These are phyloP conservation scores for Tor tambroides DNA, from an alignment of 2,113 vertebrate genomes.

Conservation along the genomic window DNA sequence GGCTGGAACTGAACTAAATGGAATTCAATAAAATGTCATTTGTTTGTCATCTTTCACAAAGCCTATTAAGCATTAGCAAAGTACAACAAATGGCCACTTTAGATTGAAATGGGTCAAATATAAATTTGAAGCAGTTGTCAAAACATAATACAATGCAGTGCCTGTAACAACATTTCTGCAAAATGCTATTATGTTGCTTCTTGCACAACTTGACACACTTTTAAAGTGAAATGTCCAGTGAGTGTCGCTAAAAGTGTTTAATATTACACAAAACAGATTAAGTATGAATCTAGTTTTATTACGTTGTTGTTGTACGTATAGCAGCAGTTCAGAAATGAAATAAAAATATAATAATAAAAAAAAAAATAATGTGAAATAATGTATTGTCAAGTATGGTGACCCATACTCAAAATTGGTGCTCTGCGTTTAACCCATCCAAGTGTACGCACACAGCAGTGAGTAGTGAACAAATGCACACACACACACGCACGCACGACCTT, in stretches of 20 bases:
- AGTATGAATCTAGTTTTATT: background rate
- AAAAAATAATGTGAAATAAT: too few species aligned
- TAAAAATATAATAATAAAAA: too few species aligned
- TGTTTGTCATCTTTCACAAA: background rate
- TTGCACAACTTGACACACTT: rapidly evolving
- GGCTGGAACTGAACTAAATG: background rate
- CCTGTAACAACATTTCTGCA: background rate
- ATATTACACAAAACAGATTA: background rate
- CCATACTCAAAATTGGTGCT: too few species aligned
- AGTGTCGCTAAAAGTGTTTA: background rate
- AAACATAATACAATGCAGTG: background rate
- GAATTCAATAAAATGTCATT: background rate
- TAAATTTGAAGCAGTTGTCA: background rate
- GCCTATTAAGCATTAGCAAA: background rate
- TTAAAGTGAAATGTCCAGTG: too few species aligned
- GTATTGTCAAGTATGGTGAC: too few species aligned
- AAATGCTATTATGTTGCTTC: background rate
- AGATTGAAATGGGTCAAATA: background rate
- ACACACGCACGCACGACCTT: too few species aligned
- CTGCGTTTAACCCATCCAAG: too few species aligned
- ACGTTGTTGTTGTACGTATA: background rate
- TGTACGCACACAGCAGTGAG: too few species aligned
- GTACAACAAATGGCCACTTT: background rate
- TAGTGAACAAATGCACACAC: too few species aligned
- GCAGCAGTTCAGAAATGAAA: background rate